Evolutionary conservation across 2,797 vertebrate species (phyloP), one percentile per base, ranked within the genome.

Genomic region (Enteromius anoplus): DNA sequence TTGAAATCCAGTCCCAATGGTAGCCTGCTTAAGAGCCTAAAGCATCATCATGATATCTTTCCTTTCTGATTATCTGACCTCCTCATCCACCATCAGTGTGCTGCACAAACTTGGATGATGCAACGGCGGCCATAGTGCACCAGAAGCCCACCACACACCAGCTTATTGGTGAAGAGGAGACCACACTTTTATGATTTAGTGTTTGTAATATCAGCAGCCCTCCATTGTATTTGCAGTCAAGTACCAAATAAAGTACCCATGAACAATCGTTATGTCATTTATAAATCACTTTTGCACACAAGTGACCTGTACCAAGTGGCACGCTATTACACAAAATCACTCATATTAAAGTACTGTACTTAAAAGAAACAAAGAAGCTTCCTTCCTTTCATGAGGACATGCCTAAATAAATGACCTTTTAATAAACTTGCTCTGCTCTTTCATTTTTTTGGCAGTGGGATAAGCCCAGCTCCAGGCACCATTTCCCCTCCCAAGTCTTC

Each of bases 401-500:
- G 23, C 21, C 3, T 32, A 34, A 29, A 49, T 8, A 32, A 65
- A 47, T 45, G 8, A 45, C 29, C 1, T 60, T 40, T 71, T 45
- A 21, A 70, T 42, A 17, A 70, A 60, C 9, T 55, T 21, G 12
- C 23, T 62, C 26, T 72, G 4, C 26, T 68, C 7, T 75, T 75
- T 37, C 64, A 7, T 75, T 70, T 23, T 55, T 23, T 60, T 40
- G 14, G 42, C 82, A 90, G 82, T 84, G 95, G 94, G 85, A 81
- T 95, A 85, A 92, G 84, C 79, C 86, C 91, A 40, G 90, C 92
- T 34, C 94, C 94, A 88, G 92, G 91, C 81, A 92, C 93, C 37
- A n/a, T 88, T 53, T 92, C 91, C 77, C 89, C 93, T 69, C 84
- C 93, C 83, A 96, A 95, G 89, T 85, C 94, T 75, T 92, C 94